Evolutionary conservation across 2,797 vertebrate species (phyloP).

Genomic region (Trachops cirrhosus): DNA sequence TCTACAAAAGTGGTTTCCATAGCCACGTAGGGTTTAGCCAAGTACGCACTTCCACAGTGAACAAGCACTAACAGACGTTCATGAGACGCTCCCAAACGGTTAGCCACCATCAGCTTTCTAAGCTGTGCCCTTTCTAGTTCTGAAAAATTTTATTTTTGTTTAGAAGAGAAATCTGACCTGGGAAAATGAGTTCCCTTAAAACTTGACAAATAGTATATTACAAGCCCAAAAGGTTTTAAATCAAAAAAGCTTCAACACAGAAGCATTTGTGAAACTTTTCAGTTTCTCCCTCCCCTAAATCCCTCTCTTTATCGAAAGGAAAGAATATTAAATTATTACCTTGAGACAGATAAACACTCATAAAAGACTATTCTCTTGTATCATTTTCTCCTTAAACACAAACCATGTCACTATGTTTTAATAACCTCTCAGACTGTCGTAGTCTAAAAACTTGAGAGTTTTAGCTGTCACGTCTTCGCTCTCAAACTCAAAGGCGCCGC

Average conservation of each 20-base stretch:
- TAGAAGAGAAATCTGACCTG: neutral
- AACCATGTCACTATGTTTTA: neutral
- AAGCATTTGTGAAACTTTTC: conserved; percentile 28
- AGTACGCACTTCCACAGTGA: conserved; percentile 10
- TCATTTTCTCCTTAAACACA: conserved; percentile 13
- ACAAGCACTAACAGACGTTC: conserved; percentile 12
- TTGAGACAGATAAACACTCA: conserved; percentile 36
- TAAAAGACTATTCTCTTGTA: neutral
- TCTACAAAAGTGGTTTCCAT: neutral
- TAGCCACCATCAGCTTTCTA: neutral
- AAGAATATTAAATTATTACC: neutral
- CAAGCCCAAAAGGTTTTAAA: conserved; percentile 37
- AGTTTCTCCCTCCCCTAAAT: neutral
- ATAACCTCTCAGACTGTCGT: neutral
- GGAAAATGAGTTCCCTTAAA: conserved; percentile 32
- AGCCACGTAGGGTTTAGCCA: neutral
- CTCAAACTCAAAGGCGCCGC: neutral
- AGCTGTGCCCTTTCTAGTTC: neutral
- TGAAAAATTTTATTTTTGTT: conserved; percentile 37
- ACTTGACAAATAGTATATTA: conserved; percentile 7
- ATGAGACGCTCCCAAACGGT: conserved; percentile 15
- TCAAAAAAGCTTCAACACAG: conserved; percentile 20
- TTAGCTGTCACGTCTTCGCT: neutral
- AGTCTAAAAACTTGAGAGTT: conserved; percentile 27
- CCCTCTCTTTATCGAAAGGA: neutral